These are phyloP conservation scores for Hemithea aestivaria DNA, from an alignment of 2,888 invertebrate species.

Conservation along the genomic window DNA sequence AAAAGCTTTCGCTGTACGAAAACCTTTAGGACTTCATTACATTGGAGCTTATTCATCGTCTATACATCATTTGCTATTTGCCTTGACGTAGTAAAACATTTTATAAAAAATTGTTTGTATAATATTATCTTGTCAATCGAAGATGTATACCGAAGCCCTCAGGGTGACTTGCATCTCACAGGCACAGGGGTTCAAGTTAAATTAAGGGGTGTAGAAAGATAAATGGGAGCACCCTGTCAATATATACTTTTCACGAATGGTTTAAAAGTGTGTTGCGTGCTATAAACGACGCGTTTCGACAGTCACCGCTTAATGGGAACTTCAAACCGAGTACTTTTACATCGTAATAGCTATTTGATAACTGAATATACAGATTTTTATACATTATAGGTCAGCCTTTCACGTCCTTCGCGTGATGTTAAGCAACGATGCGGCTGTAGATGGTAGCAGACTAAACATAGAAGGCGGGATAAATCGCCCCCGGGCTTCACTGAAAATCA, in stretches of 20 bases:
- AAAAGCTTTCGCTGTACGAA: constrained; percentile 17
- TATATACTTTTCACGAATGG: constrained; percentile 67
- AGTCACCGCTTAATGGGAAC: constrained; percentile 42
- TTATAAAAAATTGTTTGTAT: constrained; percentile 25
- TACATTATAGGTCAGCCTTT: too few species aligned
- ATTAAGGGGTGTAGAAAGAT: constrained; percentile 61
- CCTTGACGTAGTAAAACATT: neutral
- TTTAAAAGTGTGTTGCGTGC: constrained; percentile 55
- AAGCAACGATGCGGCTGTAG: too few species aligned
- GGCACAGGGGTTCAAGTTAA: constrained; percentile 50
- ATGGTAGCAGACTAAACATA: too few species aligned
- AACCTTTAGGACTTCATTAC: too few species aligned
- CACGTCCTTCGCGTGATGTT: too few species aligned
- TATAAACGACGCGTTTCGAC: constrained; percentile 45
- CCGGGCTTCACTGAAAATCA: too few species aligned
- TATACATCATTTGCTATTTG: too few species aligned
- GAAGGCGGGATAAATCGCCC: too few species aligned
- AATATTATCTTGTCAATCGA: constrained; percentile 61
- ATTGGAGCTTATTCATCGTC: too few species aligned
- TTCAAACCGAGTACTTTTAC: constrained; percentile 16
- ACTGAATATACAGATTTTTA: too few species aligned
- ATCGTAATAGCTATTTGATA: too few species aligned
- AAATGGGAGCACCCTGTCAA: constrained; percentile 63
- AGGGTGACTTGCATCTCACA: constrained; percentile 50
- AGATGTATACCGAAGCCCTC: constrained; percentile 46